Evolutionary conservation across 2,888 invertebrate genomes (phyloP), one percentile per base, ranked within the genome.

Genomic region (Sarcophaga caerulescens): DNA sequence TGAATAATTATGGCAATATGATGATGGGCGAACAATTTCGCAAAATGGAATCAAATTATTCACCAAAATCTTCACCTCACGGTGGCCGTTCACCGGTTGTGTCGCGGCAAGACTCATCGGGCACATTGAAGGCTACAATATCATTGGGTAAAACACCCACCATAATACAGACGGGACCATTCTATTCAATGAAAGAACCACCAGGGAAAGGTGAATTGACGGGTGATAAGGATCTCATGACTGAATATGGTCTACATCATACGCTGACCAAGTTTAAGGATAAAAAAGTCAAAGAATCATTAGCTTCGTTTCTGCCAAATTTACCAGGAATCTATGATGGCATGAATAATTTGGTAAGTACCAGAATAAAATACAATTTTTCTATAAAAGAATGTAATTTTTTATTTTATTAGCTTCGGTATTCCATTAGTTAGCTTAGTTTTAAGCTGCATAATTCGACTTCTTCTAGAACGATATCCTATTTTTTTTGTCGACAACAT

Each of bases 181-280:
- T 99, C 94, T 99, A 99, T 94, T 96, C 99, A 93, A 97, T 99
- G 96, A 98, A 98, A 95, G 98, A 98, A 94, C 97, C 97, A 92
- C 98, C 98, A 94, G 96, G 97, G 93, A 97, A 97, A 94, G 97
- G 97, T 93, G 98, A 98, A 94, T 94, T 98, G 90, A 99, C 99
- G 87, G 99, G 99, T 88, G 98, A 98, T 90, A 98, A 97, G 89
- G 99, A 99, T 95, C 96, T 99, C 93, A 98, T 99, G 97, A 96
- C 97, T 91, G 96, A 97, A 94, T 97, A 99, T 95, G 98, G 97
- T 89, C 95, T 99, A 88, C 99, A 99, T 94, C 98, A 99, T 94
- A 98, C 99, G 23, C 98, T 99, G 93, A 98, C 97, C 94, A 99
- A 98, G 95, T 99, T 99, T 94, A 98, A 98, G 94, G 98, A 98